These are phyloP conservation scores for Eulemur mongoz DNA, from an alignment of 2,797 vertebrate genomes.

Conservation along the genomic window DNA sequence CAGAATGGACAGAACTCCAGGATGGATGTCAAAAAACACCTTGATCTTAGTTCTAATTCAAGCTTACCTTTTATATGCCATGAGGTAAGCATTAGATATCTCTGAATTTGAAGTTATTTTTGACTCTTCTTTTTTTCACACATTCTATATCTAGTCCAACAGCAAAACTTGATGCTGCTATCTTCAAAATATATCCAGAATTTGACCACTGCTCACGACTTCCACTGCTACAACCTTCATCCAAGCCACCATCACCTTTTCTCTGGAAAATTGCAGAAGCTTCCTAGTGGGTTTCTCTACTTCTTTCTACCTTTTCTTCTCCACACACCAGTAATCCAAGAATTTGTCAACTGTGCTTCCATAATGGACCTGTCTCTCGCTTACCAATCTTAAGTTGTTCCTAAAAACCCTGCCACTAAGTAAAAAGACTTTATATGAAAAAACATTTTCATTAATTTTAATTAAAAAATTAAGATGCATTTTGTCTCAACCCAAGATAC, in stretches of 20 bases:
- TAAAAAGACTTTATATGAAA: background rate
- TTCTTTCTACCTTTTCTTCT: background rate
- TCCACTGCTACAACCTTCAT: background rate
- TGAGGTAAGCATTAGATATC: background rate
- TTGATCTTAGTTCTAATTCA: constrained; percentile 11
- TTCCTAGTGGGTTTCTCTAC: background rate
- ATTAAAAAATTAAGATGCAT: background rate
- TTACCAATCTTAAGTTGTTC: background rate
- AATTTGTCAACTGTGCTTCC: background rate
- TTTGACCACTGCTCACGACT: background rate
- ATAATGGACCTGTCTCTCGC: background rate
- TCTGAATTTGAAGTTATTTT: constrained; percentile 53
- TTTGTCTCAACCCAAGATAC: background rate
- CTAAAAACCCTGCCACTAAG: background rate
- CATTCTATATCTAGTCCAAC: background rate
- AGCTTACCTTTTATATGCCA: constrained; percentile 19
- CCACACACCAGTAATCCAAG: background rate
- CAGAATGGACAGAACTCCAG: background rate
- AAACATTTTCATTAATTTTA: background rate
- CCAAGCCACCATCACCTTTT: background rate
- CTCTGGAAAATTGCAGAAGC: background rate
- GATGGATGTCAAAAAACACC: constrained; percentile 24
- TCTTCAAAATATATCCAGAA: constrained; percentile 29
- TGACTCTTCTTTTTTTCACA: background rate
- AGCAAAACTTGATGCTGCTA: background rate